A percentile compares a stretch with the other conserved stretches of the same genome.
Conservation (phyloP, 2,888 invertebrate genomes). For the Dryobota labecula region DNA sequence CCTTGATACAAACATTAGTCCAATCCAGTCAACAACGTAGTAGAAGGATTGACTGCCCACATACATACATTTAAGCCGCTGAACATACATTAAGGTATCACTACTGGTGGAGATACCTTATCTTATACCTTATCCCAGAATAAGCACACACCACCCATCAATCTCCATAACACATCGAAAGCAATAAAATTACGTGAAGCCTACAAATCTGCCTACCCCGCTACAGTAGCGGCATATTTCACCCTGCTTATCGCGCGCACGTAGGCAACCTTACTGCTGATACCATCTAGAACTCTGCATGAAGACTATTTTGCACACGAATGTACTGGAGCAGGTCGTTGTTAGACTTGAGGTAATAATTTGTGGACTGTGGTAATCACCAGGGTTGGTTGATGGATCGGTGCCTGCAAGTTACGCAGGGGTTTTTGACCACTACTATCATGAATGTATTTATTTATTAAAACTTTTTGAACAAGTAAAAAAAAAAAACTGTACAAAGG, state of each 20-base stretch:
- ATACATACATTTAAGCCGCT: neutral
- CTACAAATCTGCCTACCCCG: constrained; percentile 54
- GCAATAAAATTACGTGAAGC: constrained; percentile 53
- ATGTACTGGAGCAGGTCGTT: constrained; percentile 8
- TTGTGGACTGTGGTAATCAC: constrained; percentile 13
- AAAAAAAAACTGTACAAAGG: no score
- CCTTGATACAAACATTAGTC: neutral
- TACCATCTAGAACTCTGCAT: constrained; percentile 69
- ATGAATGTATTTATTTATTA: no score
- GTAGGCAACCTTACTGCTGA: constrained; percentile 74
- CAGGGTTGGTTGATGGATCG: neutral
- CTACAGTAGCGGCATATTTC: constrained; percentile 68
- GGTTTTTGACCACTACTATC: neutral
- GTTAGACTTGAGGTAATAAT: constrained; percentile 15
- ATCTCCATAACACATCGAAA: constrained; percentile 41
- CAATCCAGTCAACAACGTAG: neutral
- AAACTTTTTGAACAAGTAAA: no score
- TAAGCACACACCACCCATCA: constrained; percentile 27
- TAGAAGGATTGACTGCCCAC: no score
- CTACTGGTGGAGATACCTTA: neutral
- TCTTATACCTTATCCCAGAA: neutral
- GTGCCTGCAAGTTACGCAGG: neutral
- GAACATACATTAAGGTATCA: no score
- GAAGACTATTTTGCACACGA: constrained; percentile 54
- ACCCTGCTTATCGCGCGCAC: constrained; percentile 72